Conservation (phyloP, 2,113 vertebrate genomes). For the Chrysochloris asiatica region DNA sequence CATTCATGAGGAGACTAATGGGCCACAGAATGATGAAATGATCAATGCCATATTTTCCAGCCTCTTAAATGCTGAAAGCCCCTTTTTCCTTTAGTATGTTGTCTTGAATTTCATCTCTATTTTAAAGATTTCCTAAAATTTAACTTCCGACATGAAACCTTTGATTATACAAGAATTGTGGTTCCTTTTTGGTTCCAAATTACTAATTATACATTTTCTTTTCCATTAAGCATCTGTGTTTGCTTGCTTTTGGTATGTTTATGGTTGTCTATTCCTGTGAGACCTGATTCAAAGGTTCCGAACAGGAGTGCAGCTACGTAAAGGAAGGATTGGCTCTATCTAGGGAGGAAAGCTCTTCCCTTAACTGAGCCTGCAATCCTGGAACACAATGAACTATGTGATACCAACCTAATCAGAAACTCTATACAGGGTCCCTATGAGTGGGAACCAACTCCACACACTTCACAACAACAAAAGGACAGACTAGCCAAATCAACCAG, state of each 20-base stretch:
- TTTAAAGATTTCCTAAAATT: slow-evolving; percentile 31
- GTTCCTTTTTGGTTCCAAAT: slow-evolving; percentile 38
- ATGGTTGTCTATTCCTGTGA: background rate
- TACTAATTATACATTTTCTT: background rate
- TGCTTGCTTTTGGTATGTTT: slow-evolving; percentile 31
- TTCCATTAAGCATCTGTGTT: slow-evolving; percentile 49
- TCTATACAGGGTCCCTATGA: too few relatives aligned
- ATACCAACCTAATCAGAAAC: background rate
- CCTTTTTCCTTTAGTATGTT: slow-evolving; percentile 9
- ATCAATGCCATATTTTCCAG: background rate
- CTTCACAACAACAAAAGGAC: too few relatives aligned
- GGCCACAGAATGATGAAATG: slow-evolving; percentile 26
- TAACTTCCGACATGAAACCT: slow-evolving; percentile 32
- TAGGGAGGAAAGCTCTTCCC: background rate
- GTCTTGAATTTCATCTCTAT: slow-evolving; percentile 46
- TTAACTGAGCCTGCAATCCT: background rate
- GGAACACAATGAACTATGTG: background rate
- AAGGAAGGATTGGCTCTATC: slow-evolving; percentile 10
- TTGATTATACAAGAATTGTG: slow-evolving; percentile 29
- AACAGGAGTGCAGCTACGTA: background rate
- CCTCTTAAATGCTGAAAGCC: background rate
- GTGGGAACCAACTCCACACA: too few relatives aligned
- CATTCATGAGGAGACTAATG: background rate
- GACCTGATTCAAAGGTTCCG: background rate
- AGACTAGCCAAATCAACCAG: background rate